Conservation (phyloP, 2,797 vertebrate genomes). For the Halcyon smyrnensis region DNA sequence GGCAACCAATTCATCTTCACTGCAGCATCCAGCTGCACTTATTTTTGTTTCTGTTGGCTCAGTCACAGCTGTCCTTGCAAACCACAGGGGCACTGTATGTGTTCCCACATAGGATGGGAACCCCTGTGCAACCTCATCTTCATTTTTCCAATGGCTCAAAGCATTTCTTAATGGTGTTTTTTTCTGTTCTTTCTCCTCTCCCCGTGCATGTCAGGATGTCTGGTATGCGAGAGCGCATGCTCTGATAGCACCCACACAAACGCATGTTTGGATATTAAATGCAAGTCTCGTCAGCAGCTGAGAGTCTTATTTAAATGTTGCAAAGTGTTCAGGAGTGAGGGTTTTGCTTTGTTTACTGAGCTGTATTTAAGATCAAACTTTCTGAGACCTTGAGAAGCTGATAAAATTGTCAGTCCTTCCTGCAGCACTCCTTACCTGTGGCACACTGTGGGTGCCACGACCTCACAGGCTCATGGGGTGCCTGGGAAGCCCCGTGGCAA, state of each 20-base stretch:
- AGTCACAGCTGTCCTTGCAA: not conserved
- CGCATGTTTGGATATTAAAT: not conserved
- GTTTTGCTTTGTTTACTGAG: not conserved
- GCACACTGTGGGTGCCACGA: accelerated
- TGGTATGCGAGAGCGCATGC: not conserved
- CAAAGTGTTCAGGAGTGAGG: not conserved
- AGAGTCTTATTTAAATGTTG: not conserved
- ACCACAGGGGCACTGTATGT: accelerated
- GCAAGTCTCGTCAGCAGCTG: accelerated
- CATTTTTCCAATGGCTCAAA: not conserved
- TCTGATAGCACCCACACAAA: not conserved
- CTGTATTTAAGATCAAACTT: not conserved
- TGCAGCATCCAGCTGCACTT: not conserved
- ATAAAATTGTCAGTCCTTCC: not conserved
- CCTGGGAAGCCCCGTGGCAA: not conserved
- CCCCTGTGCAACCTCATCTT: not conserved
- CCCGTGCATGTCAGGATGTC: not conserved
- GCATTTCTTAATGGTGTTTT: not conserved
- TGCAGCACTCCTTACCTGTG: accelerated
- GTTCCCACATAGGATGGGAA: not conserved
- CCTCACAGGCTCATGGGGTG: not conserved
- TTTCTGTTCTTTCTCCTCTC: not conserved
- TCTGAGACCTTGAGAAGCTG: not conserved
- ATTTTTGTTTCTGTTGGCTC: not conserved
- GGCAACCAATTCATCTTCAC: not conserved